Base-by-base conservation (phyloP, 2,113 vertebrate species). In the Sardina pilchardus region DNA sequence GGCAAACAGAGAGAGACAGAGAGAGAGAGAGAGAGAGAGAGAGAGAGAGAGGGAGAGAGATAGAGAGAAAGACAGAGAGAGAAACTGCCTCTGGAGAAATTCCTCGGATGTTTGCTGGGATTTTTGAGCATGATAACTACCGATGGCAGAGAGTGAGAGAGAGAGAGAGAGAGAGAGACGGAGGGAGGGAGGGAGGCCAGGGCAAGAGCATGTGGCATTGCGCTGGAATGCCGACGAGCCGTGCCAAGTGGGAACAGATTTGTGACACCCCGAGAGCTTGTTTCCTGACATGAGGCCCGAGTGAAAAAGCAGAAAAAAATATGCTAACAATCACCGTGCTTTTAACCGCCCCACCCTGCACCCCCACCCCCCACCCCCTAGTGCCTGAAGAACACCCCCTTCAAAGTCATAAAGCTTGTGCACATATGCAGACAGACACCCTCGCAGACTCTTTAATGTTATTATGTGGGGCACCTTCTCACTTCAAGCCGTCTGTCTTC, bases 31-130 rank as follows among this genome's bases (percentile, higher is more conserved):
- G 67, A 75, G 67, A 75, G 30, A 75, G 26, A 63, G n/a, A n/a
- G 21, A 63, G 59, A 21, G 50, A 53, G 16, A 53, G 50, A 21
- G 50, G 21, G 50, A 19, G 50, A 45, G 44, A 45, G 7, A 45
- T 1, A 45, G 5, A 47, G 45, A 47, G 45, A 47, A 12, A 47
- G 45, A 47, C 8, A 47, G 45, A 47, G 88, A 48, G 83, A 85
- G 84, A 82, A 88, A 84, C 12, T 89, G 89, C 89, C 91, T 87
- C 90, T 89, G 87, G 90, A 93, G 86, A 92, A 94, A 95, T 95
- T 93, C 92, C 88, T 91, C 87, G 86, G 81, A 94, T 93, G 90
- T 91, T 93, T 93, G 85, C 82, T 87, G 81, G 89, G 90, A 91
- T 90, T 88, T 93, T 78, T 92, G 50, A 78, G 86, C 89, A 84